Conservation (phyloP, 2,797 vertebrate genomes). For the Momotus momota region DNA sequence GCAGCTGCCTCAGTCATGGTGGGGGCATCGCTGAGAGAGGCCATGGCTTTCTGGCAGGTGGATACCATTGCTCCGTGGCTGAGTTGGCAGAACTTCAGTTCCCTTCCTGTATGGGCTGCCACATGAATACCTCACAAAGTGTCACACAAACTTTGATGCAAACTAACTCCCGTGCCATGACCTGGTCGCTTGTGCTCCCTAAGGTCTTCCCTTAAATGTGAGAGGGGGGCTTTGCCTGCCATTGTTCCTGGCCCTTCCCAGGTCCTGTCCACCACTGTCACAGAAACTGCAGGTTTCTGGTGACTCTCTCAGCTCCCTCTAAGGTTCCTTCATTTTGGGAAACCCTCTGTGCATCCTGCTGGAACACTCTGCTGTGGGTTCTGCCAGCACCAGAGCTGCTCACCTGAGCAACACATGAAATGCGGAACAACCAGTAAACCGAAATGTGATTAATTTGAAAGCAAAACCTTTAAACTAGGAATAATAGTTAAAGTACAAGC, state of each 20-base stretch:
- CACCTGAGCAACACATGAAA: fast-evolving
- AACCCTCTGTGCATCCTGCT: fast-evolving
- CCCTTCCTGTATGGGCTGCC: background rate
- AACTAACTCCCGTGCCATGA: background rate
- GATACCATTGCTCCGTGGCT: background rate
- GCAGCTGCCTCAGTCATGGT: background rate
- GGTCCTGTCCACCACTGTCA: no score
- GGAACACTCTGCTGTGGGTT: background rate
- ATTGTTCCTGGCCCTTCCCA: background rate
- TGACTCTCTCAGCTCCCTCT: background rate
- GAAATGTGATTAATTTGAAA: background rate
- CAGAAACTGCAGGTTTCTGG: fast-evolving
- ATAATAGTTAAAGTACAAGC: background rate
- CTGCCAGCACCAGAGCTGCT: background rate
- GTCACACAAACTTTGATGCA: background rate
- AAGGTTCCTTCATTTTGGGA: background rate
- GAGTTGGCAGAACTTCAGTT: background rate
- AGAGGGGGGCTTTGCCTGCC: fast-evolving
- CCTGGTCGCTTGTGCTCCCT: background rate
- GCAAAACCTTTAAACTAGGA: background rate
- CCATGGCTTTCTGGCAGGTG: background rate
- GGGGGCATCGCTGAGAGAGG: background rate
- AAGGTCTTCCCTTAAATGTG: background rate
- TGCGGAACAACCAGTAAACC: background rate
- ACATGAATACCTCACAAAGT: background rate